These are phyloP conservation scores for Nylanderia fulva DNA, from an alignment of 1,140 invertebrate genomes.

Conservation along the genomic window DNA sequence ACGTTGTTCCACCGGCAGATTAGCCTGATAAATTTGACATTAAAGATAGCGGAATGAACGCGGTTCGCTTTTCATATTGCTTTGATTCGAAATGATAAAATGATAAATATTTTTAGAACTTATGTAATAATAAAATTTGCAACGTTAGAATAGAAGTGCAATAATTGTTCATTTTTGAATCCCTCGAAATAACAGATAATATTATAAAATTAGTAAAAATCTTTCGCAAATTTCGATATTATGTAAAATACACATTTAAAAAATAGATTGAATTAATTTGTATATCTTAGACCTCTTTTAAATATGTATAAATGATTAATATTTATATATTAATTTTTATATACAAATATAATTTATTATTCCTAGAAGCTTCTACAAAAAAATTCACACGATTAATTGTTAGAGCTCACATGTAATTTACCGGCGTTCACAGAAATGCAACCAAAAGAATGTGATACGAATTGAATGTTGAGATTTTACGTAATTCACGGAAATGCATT, in stretches of 20 bases:
- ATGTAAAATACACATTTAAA: not conserved
- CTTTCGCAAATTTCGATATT: not conserved
- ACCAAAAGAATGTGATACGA: not conserved
- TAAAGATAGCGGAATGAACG: constrained; percentile 63
- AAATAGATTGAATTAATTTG: not conserved
- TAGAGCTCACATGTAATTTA: not conserved
- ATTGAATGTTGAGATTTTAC: constrained; percentile 37
- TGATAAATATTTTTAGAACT: not conserved
- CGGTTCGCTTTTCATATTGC: not conserved
- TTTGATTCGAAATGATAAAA: constrained; percentile 10
- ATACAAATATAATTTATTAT: not conserved
- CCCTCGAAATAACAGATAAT: not conserved
- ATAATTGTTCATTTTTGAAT: not conserved
- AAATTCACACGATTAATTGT: not conserved
- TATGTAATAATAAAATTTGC: not conserved
- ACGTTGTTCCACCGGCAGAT: constrained; percentile 71
- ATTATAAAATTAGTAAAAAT: not conserved
- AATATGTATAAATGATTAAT: not conserved
- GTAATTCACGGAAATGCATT: constrained; percentile 38
- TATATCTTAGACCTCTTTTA: not conserved
- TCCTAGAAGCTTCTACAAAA: not conserved
- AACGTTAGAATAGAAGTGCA: not conserved
- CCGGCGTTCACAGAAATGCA: not conserved
- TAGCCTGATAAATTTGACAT: constrained; percentile 74
- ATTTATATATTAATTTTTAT: not conserved